Evolutionary conservation across 1,140 invertebrate genomes (phyloP).

Genomic region (Orussus abietinus): DNA sequence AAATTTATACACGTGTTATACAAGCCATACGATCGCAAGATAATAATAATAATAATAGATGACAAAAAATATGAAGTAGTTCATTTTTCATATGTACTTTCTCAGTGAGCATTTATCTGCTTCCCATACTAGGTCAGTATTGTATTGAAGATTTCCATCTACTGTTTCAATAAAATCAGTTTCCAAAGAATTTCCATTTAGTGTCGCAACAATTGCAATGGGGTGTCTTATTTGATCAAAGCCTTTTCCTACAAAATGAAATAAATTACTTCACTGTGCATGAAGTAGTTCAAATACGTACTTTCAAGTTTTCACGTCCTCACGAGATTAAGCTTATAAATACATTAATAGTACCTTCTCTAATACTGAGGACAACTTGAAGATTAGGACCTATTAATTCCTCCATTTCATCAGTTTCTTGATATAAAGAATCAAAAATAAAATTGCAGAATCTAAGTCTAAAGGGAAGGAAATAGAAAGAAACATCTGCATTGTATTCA

Average conservation of each 20-base stretch:
- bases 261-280: conserved; percentile 9
- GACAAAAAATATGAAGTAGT: conserved; percentile 12
- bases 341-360: conserved; percentile 42
- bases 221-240: conserved; percentile 51
- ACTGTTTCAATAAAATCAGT: conserved; percentile 46
- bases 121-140: conserved; percentile 54
- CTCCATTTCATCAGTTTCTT: conserved; percentile 40
- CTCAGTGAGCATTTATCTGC: conserved; percentile 47
- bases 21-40: conserved; percentile 2
- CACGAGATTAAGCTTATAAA: conserved; percentile 8
- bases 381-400: conserved; percentile 44
- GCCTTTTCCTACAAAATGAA: conserved; percentile 37
- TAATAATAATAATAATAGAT: neutral
- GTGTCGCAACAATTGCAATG: conserved; percentile 48
- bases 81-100: conserved; percentile 31
- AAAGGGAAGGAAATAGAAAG: no score
- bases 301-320: neutral
- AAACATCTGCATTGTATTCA: no score
- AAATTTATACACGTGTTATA: conserved; percentile 12
- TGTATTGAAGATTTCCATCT: conserved; percentile 42
- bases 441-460: no score
- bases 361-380: conserved; percentile 52
- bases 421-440: conserved; percentile 18
- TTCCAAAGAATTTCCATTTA: conserved; percentile 52
- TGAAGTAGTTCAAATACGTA: conserved; percentile 1